Conservation (phyloP, 2,113 vertebrate genomes). For the Thomomys bottae region DNA sequence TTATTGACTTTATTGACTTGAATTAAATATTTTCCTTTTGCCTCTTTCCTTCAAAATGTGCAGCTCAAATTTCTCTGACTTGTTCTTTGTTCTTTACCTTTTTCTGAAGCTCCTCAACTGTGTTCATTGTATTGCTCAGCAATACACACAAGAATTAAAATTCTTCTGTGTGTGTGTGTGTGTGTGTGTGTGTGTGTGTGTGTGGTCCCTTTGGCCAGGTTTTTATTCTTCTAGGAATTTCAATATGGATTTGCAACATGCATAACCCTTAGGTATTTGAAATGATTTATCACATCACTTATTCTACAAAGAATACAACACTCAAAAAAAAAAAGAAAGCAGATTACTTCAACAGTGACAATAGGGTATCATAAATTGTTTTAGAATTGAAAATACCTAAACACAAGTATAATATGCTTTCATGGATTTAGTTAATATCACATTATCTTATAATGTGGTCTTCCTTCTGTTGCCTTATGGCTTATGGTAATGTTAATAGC, state of each 20-base stretch:
- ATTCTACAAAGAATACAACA: conserved; percentile 27
- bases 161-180: no score
- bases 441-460: neutral
- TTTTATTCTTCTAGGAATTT: neutral
- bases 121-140: neutral
- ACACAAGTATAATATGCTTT: neutral
- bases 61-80: neutral
- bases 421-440: neutral
- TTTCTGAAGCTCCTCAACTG: neutral
- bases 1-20: neutral
- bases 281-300: conserved; percentile 20
- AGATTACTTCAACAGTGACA: conserved; percentile 13
- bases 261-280: neutral
- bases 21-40: neutral
- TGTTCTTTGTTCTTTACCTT: conserved; percentile 18
- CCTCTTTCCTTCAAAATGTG: neutral
- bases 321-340: conserved; percentile 17
- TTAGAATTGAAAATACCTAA: neutral
- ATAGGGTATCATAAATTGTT: neutral
- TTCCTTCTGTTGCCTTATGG: neutral
- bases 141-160: neutral
- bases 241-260: conserved; percentile 9
- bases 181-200: neutral
- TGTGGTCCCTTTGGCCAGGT: neutral
- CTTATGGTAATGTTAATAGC: neutral